Conservation (phyloP, 2,797 vertebrate species). For the Choloepus didactylus region DNA sequence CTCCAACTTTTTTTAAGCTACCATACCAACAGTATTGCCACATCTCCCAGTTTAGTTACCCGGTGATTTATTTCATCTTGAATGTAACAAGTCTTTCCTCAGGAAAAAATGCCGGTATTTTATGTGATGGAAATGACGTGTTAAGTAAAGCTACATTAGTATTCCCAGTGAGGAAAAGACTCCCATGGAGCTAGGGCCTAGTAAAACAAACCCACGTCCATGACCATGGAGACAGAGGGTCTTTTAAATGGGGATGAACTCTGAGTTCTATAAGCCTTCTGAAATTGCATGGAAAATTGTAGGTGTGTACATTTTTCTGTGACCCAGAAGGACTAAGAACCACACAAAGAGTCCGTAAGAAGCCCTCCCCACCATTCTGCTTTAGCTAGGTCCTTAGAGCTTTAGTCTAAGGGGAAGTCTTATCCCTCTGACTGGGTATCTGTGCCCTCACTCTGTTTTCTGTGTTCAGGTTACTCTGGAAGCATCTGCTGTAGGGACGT, state of each 20-base stretch:
- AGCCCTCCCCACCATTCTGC: background rate
- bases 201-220: background rate
- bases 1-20: background rate
- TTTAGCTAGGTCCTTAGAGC: constrained; percentile 34
- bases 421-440: background rate
- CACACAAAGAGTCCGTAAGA: background rate
- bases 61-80: background rate
- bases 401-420: background rate
- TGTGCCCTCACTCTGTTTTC: background rate
- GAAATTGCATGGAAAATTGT: background rate
- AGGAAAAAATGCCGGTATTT: background rate
- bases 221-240: background rate
- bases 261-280: background rate
- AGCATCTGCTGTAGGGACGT: background rate
- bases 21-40: background rate
- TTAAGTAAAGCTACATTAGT: background rate
- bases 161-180: background rate
- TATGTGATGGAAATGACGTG: background rate
- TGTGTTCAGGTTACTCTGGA: constrained; percentile 25
- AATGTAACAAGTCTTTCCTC: constrained; percentile 18
- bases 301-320: background rate
- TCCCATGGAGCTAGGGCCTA: background rate
- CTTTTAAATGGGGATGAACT: background rate
- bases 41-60: background rate
- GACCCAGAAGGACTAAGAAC: background rate